Percentiles rank a stretch among this genome's conserved stretches.
These are phyloP conservation scores for Botia kubotai DNA, from an alignment of 2,797 vertebrate genomes.

Conservation along the genomic window DNA sequence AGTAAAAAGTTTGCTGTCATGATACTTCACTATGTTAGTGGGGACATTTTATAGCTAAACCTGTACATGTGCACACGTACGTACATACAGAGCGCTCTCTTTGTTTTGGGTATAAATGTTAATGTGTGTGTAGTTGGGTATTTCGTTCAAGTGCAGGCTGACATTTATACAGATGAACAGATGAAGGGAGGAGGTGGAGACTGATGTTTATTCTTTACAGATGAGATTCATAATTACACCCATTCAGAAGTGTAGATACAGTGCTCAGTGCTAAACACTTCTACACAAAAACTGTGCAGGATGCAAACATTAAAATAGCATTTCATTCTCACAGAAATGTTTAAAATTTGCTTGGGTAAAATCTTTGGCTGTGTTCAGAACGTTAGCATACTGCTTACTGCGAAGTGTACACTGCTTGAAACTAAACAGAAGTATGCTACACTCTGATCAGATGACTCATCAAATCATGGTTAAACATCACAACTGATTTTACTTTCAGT, in stretches of 20 bases:
- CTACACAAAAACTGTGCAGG: not conserved
- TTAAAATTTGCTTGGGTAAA: too few species aligned
- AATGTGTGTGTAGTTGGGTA: not conserved
- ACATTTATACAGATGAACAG: constrained; percentile 8
- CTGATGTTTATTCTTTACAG: not conserved
- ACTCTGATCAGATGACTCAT: too few species aligned
- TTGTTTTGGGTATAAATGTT: not conserved
- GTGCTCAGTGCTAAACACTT: not conserved
- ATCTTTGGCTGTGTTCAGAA: too few species aligned
- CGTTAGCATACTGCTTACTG: too few species aligned
- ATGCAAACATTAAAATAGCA: not conserved
- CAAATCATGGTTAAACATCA: too few species aligned
- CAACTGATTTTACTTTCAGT: too few species aligned
- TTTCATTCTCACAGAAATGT: too few species aligned
- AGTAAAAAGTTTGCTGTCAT: too few species aligned
- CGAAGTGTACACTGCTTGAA: too few species aligned
- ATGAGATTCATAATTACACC: constrained; percentile 19
- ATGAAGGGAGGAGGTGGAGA: not conserved
- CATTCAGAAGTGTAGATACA: constrained; percentile 1
- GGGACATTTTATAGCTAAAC: too few species aligned
- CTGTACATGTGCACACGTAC: not conserved
- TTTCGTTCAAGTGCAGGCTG: not conserved
- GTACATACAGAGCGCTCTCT: not conserved
- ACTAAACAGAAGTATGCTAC: too few species aligned
- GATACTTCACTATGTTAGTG: too few species aligned